phyloP scores from a whole-genome alignment of 1,140 invertebrate species.

The Drosophila tani region DNA sequence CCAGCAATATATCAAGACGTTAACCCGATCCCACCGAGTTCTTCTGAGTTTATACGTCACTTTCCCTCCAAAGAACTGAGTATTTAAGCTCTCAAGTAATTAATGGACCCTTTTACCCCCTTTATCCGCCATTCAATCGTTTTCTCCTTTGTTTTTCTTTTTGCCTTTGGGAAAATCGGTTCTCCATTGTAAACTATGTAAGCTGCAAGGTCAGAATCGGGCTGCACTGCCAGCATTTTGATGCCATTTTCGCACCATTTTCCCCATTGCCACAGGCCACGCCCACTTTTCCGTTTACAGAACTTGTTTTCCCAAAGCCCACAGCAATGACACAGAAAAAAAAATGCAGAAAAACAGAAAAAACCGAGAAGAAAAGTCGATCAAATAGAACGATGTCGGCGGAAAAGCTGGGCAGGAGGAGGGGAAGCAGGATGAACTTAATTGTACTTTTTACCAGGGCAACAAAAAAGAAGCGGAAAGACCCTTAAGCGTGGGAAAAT shows the following conservation, averaged over 20 bases:
- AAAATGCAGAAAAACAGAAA: constrained; percentile 8
- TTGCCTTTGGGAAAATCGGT: not conserved
- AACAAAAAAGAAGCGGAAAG: not conserved
- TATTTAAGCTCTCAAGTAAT: not conserved
- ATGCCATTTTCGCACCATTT: constrained; percentile 24
- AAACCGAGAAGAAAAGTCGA: constrained; percentile 45
- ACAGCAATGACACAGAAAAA: constrained; percentile 13
- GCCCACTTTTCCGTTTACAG: constrained; percentile 27
- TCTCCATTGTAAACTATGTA: not conserved
- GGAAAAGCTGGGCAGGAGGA: constrained; percentile 11
- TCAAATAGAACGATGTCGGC: constrained; percentile 60
- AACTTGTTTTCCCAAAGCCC: constrained; percentile 46
- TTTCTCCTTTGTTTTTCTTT: not conserved
- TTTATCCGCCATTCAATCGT: not conserved
- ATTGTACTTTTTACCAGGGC: constrained; percentile 50
- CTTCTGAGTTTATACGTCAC: no score
- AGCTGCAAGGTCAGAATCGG: constrained; percentile 11
- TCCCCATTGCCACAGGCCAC: not conserved
- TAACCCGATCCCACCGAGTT: no score
- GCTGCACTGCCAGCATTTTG: not conserved
- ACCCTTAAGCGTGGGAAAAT: constrained; percentile 17
- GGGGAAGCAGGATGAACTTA: constrained; percentile 35
- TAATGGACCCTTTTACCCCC: not conserved
- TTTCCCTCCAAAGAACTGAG: not conserved
- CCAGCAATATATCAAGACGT: no score